A percentile compares a stretch with the other conserved stretches of the same genome.
Conservation (phyloP, 2,888 invertebrate genomes). For the Parnassius smintheus region DNA sequence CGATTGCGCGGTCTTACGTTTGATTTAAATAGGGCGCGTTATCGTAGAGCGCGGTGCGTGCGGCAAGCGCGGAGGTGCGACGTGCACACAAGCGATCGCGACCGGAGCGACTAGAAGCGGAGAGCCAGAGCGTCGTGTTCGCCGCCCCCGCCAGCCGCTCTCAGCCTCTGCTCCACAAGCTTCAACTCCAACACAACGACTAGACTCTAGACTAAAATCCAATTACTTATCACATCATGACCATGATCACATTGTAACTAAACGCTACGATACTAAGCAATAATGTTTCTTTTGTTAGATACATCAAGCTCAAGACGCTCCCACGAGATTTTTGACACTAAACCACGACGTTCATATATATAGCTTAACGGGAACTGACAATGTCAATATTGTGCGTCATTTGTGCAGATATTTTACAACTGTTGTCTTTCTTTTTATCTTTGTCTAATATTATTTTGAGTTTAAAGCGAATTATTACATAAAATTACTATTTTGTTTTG, state of each 20-base stretch:
- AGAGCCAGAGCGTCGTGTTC: constrained; percentile 27
- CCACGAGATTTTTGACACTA: constrained; percentile 58
- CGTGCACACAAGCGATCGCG: constrained; percentile 68
- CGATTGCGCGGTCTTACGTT: constrained; percentile 33
- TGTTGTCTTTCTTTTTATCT: neutral
- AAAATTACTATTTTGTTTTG: too few species aligned
- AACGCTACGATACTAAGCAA: constrained; percentile 51
- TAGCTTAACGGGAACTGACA: constrained; percentile 32
- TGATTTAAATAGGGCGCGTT: constrained; percentile 69
- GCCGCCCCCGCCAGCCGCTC: constrained; percentile 26
- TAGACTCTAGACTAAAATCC: constrained; percentile 51
- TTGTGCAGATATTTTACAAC: neutral
- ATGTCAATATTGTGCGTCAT: constrained; percentile 7
- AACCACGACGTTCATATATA: constrained; percentile 42
- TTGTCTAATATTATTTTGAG: constrained; percentile 1
- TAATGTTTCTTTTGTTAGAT: constrained; percentile 45
- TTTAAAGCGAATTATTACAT: constrained; percentile 1
- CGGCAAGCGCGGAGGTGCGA: constrained; percentile 38
- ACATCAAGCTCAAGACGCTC: constrained; percentile 51
- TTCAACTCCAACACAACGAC: constrained; percentile 25
- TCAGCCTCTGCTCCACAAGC: constrained; percentile 7
- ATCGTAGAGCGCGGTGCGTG: constrained; percentile 47
- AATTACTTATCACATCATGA: constrained; percentile 72
- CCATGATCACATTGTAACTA: constrained; percentile 53
- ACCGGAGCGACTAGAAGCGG: constrained; percentile 52